phyloP scores from a whole-genome alignment of 2,113 vertebrate genomes.

The Genyomyrus donnyi region DNA sequence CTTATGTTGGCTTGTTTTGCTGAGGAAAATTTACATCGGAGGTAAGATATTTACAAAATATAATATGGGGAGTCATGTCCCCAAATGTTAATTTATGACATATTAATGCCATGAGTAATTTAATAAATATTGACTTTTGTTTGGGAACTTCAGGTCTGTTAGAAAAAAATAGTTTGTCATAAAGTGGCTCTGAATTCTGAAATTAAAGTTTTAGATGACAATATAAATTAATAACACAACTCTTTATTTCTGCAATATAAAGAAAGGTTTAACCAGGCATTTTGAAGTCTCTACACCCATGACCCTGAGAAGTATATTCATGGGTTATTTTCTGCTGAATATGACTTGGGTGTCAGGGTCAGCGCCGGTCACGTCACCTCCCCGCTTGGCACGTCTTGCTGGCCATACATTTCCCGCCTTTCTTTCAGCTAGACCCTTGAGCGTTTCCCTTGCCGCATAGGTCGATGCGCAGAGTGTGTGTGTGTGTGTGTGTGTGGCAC shows the following conservation, averaged over 20 bases:
- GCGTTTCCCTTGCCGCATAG: no score
- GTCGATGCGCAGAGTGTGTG: no score
- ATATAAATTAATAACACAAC: neutral
- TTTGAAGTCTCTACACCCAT: neutral
- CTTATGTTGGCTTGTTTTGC: neutral
- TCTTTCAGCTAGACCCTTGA: no score
- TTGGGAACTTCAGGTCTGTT: neutral
- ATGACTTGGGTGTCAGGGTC: neutral
- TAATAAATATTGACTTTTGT: neutral
- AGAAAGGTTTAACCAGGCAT: neutral
- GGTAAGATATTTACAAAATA: neutral
- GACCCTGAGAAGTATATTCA: neutral
- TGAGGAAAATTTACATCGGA: neutral
- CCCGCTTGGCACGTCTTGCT: no score
- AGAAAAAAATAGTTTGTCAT: neutral
- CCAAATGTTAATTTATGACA: neutral
- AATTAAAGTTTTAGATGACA: neutral
- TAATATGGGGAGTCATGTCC: neutral
- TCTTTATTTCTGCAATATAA: neutral
- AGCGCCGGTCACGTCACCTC: no score
- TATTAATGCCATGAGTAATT: constrained; percentile 1
- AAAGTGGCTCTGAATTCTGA: constrained; percentile 3
- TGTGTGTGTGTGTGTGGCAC: no score
- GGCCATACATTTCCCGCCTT: no score
- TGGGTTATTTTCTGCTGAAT: neutral